Percentiles rank a stretch among this genome's conserved stretches.
These are phyloP conservation scores for Sternotherus odoratus DNA, from an alignment of 2,797 vertebrate species.

Conservation along the genomic window DNA sequence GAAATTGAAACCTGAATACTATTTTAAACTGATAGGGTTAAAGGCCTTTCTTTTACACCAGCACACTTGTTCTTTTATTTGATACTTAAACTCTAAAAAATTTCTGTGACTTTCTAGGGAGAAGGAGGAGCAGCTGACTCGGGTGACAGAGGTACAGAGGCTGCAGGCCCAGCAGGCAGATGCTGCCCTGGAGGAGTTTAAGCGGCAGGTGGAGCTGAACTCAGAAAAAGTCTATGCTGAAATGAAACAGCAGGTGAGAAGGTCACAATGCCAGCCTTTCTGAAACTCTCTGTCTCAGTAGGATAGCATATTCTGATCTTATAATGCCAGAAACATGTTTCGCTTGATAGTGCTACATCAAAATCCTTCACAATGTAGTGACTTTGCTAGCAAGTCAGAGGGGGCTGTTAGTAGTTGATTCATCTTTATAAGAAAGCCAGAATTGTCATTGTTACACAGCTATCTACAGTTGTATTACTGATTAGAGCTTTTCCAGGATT, in stretches of 20 bases:
- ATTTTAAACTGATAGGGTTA: conserved; percentile 72
- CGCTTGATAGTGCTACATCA: conserved; percentile 71
- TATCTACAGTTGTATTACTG: conserved; percentile 24
- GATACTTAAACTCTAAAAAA: conserved; percentile 73
- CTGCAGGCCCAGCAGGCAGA: conserved; percentile 93
- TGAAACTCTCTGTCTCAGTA: conserved; percentile 70
- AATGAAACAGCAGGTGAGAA: conserved; percentile 94
- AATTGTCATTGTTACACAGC: conserved; percentile 59
- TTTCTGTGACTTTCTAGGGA: conserved; percentile 86
- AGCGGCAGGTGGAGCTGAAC: conserved; percentile 94
- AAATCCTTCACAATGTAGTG: conserved; percentile 62
- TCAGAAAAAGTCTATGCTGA: conserved; percentile 92
- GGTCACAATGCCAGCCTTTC: conserved; percentile 69
- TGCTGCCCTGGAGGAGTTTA: conserved; percentile 92
- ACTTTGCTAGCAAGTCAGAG: conserved; percentile 70
- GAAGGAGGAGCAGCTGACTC: conserved; percentile 89
- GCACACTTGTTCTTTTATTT: conserved; percentile 72
- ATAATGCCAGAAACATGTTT: conserved; percentile 72
- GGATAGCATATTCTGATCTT: conserved; percentile 76
- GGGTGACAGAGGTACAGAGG: conserved; percentile 88
- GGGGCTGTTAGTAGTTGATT: conserved; percentile 55
- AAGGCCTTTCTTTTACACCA: conserved; percentile 71
- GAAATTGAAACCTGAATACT: conserved; percentile 73
- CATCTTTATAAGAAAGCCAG: conserved; percentile 67
- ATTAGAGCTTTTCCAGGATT: conserved; percentile 64